phyloP scores from a whole-genome alignment of 2,113 vertebrate species.

The sheep (Ovis aries) region DNA sequence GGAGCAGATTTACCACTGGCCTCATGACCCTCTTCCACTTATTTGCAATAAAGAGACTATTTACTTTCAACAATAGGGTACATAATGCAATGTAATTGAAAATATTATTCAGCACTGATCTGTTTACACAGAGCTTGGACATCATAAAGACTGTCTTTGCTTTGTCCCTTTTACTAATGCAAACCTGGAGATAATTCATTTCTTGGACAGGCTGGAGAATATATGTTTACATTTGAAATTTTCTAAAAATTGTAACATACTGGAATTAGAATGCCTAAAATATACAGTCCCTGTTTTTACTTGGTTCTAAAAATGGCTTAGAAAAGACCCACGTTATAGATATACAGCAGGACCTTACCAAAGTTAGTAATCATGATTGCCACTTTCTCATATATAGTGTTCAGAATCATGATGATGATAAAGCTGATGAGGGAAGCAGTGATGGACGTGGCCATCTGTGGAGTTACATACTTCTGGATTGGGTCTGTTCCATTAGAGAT shows the following conservation, averaged over 20 bases:
- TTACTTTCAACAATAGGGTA: conserved; percentile 67
- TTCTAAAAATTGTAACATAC: neutral
- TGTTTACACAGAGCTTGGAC: conserved; percentile 69
- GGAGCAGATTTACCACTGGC: neutral
- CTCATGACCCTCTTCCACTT: conserved; percentile 60
- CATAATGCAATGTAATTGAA: conserved; percentile 56
- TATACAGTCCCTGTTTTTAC: neutral
- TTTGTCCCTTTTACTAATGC: conserved; percentile 61
- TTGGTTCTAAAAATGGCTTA: neutral
- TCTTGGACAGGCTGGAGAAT: conserved; percentile 22
- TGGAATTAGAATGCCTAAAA: conserved; percentile 18
- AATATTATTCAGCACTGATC: conserved; percentile 65
- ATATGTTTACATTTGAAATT: conserved; percentile 31
- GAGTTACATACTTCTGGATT: conserved; percentile 91
- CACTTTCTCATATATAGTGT: conserved; percentile 91
- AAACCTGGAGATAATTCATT: conserved; percentile 63
- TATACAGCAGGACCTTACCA: conserved; percentile 75
- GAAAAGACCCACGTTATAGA: neutral
- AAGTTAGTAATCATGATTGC: conserved; percentile 95
- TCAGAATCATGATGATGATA: conserved; percentile 93
- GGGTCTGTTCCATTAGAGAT: conserved; percentile 83
- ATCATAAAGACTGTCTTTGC: conserved; percentile 65
- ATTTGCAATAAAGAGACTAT: conserved; percentile 72
- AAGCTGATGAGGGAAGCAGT: conserved; percentile 94
- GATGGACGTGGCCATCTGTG: conserved; percentile 92